Evolutionary conservation across 2,797 vertebrate species (phyloP).

Genomic region (Sebastolobus alascanus): DNA sequence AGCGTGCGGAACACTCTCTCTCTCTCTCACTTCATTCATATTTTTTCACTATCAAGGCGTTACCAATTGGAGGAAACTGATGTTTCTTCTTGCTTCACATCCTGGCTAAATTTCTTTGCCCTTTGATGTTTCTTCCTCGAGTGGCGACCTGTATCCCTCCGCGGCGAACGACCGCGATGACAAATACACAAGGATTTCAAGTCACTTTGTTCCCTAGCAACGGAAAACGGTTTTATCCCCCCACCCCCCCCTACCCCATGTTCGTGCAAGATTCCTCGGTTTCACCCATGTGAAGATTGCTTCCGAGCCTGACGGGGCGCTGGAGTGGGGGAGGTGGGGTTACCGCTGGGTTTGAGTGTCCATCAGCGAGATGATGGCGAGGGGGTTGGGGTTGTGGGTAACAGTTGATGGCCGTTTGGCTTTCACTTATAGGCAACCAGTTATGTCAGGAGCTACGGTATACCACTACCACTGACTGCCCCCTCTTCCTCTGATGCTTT

Average conservation of each 20-base stretch:
- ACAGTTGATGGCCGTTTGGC: slow-evolving; percentile 34
- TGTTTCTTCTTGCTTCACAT: slow-evolving; percentile 64
- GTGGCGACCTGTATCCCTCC: slow-evolving; percentile 46
- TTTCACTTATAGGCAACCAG: slow-evolving; percentile 44
- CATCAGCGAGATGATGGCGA: slow-evolving; percentile 58
- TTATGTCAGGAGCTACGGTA: slow-evolving; percentile 26
- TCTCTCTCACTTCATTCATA: slow-evolving; percentile 38
- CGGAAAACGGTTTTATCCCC: slow-evolving; percentile 22
- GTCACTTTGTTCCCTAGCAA: slow-evolving; percentile 71
- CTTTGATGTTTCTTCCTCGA: slow-evolving; percentile 75
- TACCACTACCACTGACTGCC: background rate
- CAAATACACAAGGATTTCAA: slow-evolving; percentile 60
- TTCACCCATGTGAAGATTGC: slow-evolving; percentile 42
- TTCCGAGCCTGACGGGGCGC: slow-evolving; percentile 34
- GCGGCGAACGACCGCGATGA: slow-evolving; percentile 42
- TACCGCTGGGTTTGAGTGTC: slow-evolving; percentile 55
- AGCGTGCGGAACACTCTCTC: slow-evolving; percentile 20
- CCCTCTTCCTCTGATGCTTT: slow-evolving; percentile 18
- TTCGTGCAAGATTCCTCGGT: slow-evolving; percentile 6
- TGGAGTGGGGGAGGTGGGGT: slow-evolving; percentile 48
- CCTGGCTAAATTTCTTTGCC: slow-evolving; percentile 61
- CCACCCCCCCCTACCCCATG: background rate
- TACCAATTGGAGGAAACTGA: slow-evolving; percentile 61
- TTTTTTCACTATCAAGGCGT: slow-evolving; percentile 47
- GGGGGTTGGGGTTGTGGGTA: slow-evolving; percentile 40